phyloP scores from a whole-genome alignment of 2,797 vertebrate species.

The Eurystomus glaucurus region DNA sequence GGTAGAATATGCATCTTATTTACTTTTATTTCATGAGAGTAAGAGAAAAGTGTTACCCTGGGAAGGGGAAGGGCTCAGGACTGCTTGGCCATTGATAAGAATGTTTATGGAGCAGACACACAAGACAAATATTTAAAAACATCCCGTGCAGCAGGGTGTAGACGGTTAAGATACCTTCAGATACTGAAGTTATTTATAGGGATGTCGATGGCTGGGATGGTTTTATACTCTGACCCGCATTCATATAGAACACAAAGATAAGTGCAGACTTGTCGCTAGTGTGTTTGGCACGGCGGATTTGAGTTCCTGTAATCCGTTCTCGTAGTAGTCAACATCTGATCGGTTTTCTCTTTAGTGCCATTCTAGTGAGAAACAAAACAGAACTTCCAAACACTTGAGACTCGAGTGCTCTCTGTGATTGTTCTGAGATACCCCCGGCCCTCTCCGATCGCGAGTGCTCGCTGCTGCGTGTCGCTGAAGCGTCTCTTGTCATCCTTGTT shows the following conservation, averaged over 20 bases:
- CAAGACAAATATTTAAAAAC: neutral
- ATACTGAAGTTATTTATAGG: neutral
- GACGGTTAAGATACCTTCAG: neutral
- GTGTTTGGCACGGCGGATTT: neutral
- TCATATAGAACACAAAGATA: slow-evolving; percentile 6
- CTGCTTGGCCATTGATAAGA: neutral
- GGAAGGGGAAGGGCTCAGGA: neutral
- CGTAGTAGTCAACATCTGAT: neutral
- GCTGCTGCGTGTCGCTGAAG: slow-evolving; percentile 20
- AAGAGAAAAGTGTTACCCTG: neutral
- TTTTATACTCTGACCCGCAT: neutral
- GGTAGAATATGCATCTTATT: neutral
- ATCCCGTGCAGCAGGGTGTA: neutral
- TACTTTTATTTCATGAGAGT: neutral
- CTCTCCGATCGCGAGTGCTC: neutral
- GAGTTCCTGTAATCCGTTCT: slow-evolving; percentile 34
- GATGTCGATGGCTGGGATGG: neutral
- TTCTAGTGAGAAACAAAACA: slow-evolving; percentile 44
- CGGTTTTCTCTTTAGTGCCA: slow-evolving; percentile 44
- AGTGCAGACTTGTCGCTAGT: neutral
- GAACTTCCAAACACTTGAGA: slow-evolving; percentile 23
- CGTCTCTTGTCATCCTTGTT: neutral
- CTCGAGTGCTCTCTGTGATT: slow-evolving; percentile 51
- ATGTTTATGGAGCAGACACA: neutral
- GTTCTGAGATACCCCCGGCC: slow-evolving; percentile 27